Conservation (phyloP, 2,113 vertebrate species). For the Tyto alba region DNA sequence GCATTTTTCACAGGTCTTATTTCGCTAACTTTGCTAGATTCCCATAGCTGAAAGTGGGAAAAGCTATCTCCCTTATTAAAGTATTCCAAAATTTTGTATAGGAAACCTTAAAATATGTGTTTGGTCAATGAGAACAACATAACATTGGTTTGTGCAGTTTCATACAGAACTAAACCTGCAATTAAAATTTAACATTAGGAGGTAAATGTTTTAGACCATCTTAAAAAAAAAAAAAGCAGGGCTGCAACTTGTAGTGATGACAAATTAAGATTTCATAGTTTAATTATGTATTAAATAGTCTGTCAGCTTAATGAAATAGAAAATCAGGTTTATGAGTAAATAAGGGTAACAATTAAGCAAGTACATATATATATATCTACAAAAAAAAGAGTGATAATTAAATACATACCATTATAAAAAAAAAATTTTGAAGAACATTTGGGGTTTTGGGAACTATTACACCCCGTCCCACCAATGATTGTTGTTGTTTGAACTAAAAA, state of each 20-base stretch:
- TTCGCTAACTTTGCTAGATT: conserved; percentile 7
- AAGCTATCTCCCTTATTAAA: background rate
- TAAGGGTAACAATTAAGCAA: background rate
- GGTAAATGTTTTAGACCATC: background rate
- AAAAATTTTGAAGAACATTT: background rate
- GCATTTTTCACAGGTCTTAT: conserved; percentile 44
- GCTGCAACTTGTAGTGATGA: background rate
- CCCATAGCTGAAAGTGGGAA: background rate
- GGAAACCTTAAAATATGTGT: conserved; percentile 21
- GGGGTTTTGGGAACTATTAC: background rate
- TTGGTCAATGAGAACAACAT: background rate
- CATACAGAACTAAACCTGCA: background rate
- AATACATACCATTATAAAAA: background rate
- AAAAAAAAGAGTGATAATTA: background rate
- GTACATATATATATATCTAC: background rate
- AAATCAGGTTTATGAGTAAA: background rate
- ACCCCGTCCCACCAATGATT: background rate
- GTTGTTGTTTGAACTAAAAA: conserved; percentile 12
- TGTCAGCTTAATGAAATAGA: background rate
- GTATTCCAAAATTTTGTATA: background rate
- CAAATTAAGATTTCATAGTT: background rate
- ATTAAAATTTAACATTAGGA: background rate
- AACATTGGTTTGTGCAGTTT: background rate
- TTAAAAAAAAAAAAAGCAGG: background rate
- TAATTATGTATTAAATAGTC: background rate